Base-by-base conservation (phyloP, 2,888 invertebrate species). In the Conops quadrifasciatus region DNA sequence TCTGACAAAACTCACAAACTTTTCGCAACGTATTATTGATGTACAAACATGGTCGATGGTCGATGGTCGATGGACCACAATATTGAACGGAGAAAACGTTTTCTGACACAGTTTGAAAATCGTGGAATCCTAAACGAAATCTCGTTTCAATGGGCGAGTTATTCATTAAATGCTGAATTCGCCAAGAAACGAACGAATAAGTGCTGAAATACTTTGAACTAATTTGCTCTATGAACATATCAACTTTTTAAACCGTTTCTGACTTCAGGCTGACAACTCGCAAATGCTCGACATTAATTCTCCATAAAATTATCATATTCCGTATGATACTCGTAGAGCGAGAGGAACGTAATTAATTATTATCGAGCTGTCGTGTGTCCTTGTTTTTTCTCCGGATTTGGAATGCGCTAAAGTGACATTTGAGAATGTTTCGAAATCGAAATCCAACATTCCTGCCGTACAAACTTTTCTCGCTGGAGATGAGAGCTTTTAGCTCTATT, bases 231-330 rank as follows among this genome's bases (percentile, higher is more conserved):
- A 82, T 82, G 82, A 80, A 80, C 80, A 82, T 80, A 82, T 82
- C 78, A 81, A 79, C 80, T 80, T 82, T 79, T 79, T 81, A 80
- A 82, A 82, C 82, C 80, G 80, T 80, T 75, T 79, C 81, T 82
- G 81, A 82, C 82, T 82, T 81, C 79, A 78, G 75, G 77, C 78
- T 82, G 82, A 82, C 82, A 80, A 79, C 76, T 76, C 45, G 71
- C 59, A 66, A 64, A 58, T 64, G 64, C 70, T 70, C 58, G 70
- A 70, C 64, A 70, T 70, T 64, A 70, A 36, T 70, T 70, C 58
- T 70, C 59, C n/a, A 70, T 21, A 49, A 70, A 70, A 70, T 49
- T 49, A 66, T 56, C 65, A 65, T 59, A 51, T 70, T 59, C 58
- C 58, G 69, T 51, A 63, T 69, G 56, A 69, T 43, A 43, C 1